Evolutionary conservation across 2,113 vertebrate species (phyloP), one percentile per base, ranked within the genome.

Genomic region (Pagrus major): DNA sequence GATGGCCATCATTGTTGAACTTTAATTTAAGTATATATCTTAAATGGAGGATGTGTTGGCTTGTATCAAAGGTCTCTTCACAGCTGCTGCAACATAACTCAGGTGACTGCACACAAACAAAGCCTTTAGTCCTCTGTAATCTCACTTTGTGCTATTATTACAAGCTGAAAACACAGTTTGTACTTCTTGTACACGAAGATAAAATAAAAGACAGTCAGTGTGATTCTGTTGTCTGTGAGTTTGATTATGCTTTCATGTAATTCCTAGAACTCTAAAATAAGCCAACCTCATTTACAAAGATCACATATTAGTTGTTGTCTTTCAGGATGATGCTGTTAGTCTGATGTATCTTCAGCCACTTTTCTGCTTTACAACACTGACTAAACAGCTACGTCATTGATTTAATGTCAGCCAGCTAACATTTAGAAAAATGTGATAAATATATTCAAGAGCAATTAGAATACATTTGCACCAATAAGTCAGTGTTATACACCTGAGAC

Each of bases 361-460:
- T 61, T 25, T 21, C n/a, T 33, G n/a, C 10, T 54, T 31, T 3
- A 10, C 21, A 1, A 2, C 60, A 6, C 31, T 9, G 2, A 23
- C 9, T 25, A 35, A n/a, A 42, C 5, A 41, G 18, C 33, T 67
- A 35, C n/a, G 3, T 51, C 44, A 78, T 29, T 61, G 54, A 83
- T 76, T 85, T 49, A 14, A 49, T 31, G 73, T 39, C 69, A 65
- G 20, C 15, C 3, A 39, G 35, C 16, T 31, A 33, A 74, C 52
- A 64, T 16, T 35, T 4, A 46, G 60, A 83, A 72, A 83, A 72
- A 68, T 63, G 11, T 44, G 55, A 37, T 63, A 16, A 67, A 63
- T 75, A 64, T 54, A 76, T 69, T 80, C 37, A 76, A 66, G 41
- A 37, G 5, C 23, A 65, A 52, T 76, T 69, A n/a, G 23, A 66